Conservation (phyloP, 1,140 invertebrate genomes). For the Ceratina australensis region DNA sequence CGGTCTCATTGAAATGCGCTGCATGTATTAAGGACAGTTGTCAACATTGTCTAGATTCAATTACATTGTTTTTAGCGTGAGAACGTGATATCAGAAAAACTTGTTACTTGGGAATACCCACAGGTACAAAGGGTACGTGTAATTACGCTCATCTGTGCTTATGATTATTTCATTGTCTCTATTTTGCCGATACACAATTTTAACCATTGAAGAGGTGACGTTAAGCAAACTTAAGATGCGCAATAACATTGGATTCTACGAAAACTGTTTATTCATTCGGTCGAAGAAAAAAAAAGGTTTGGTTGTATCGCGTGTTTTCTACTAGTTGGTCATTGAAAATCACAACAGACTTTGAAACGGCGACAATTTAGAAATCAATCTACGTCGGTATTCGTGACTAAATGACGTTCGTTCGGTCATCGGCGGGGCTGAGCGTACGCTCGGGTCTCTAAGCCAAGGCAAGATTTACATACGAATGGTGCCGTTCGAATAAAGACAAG, state of each 20-base stretch:
- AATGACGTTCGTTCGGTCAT: background rate
- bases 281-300: background rate
- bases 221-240: background rate
- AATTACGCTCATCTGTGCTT: background rate
- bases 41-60: no score
- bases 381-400: background rate
- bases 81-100: no score
- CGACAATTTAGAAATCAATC: conserved; percentile 33
- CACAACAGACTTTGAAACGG: conserved; percentile 32
- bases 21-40: no score
- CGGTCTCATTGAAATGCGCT: no score
- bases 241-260: background rate
- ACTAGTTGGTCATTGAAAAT: conserved; percentile 31
- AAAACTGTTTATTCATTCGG: background rate
- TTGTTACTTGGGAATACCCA: background rate
- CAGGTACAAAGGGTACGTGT: background rate
- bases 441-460: conserved; percentile 25
- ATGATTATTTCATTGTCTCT: conserved; percentile 2
- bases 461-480: conserved; percentile 74
- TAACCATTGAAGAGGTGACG: background rate
- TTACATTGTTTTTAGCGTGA: no score
- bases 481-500: conserved; percentile 57
- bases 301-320: conserved; percentile 28
- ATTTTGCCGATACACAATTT: background rate
- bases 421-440: background rate